A percentile compares a stretch with the other conserved stretches of the same genome.
Conservation (phyloP, 1,140 invertebrate genomes). For the Orchestia grillus region DNA sequence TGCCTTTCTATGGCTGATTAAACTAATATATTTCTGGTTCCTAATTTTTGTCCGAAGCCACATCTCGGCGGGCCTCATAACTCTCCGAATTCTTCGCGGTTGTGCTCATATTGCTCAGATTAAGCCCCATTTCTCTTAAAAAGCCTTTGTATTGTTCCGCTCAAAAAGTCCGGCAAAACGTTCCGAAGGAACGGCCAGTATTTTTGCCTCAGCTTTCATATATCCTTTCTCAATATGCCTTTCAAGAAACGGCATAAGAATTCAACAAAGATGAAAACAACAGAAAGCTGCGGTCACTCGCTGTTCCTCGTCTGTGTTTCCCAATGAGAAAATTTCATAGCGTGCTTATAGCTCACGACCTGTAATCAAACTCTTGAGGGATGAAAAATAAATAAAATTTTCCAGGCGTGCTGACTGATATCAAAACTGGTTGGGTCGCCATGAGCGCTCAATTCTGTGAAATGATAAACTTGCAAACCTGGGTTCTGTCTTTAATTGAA, state of each 20-base stretch:
- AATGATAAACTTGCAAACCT: too few species aligned
- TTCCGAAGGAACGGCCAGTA: neutral
- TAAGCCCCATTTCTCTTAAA: constrained; percentile 31
- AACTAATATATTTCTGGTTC: constrained; percentile 51
- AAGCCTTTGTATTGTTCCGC: constrained; percentile 25
- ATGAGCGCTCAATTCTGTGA: too few species aligned
- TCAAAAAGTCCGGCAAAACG: constrained; percentile 22
- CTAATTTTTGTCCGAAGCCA: constrained; percentile 44
- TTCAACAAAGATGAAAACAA: neutral
- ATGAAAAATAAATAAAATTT: too few species aligned
- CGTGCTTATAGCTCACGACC: neutral
- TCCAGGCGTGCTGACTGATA: too few species aligned
- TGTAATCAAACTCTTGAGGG: neutral
- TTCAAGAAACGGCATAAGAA: neutral
- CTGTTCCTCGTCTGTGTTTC: neutral
- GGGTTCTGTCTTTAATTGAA: too few species aligned
- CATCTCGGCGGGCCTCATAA: constrained; percentile 50
- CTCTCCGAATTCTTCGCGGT: constrained; percentile 17
- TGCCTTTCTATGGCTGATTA: constrained; percentile 50
- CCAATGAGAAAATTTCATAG: neutral
- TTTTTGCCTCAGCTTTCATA: neutral
- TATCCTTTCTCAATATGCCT: neutral
- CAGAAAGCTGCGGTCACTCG: neutral
- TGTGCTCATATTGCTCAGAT: constrained; percentile 42
- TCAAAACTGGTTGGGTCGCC: too few species aligned